Percentiles rank a stretch among this genome's conserved stretches.
phyloP scores from a whole-genome alignment of 2,113 vertebrate genomes.

The Calypte anna region DNA sequence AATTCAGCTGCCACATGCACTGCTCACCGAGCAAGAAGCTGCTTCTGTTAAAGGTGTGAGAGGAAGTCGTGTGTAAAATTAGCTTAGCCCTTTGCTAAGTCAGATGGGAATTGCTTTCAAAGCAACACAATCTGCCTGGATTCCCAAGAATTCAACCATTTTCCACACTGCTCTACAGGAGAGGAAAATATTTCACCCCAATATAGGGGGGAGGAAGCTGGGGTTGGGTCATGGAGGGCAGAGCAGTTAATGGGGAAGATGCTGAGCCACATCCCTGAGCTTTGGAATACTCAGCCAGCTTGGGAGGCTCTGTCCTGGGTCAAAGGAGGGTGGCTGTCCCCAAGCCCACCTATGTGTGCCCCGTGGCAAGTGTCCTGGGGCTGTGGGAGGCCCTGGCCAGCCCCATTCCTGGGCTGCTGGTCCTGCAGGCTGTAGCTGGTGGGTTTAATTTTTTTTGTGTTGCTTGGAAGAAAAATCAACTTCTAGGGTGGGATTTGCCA shows the following conservation, averaged over 20 bases:
- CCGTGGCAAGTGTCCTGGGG: fast-evolving
- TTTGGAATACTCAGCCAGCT: not conserved
- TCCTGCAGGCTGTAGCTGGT: not conserved
- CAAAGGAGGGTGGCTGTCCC: not conserved
- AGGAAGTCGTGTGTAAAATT: constrained; percentile 19
- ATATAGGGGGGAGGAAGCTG: not conserved
- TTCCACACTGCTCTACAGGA: not conserved
- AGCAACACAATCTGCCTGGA: not conserved
- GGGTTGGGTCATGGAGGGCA: not conserved
- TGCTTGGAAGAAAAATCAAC: constrained; percentile 33
- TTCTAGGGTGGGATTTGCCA: constrained; percentile 52
- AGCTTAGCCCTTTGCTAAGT: constrained; percentile 21
- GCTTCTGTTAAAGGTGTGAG: constrained; percentile 51
- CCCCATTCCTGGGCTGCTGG: fast-evolving
- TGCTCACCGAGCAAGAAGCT: not conserved
- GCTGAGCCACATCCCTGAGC: fast-evolving
- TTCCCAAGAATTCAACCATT: not conserved
- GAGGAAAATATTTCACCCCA: not conserved
- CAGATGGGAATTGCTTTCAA: constrained; percentile 7
- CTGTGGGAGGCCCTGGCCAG: not conserved
- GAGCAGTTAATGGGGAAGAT: fast-evolving
- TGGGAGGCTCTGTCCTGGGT: fast-evolving
- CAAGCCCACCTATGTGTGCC: fast-evolving
- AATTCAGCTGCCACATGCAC: constrained; percentile 9
- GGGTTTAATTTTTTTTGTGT: not conserved